Percentiles rank a stretch among this genome's conserved stretches.
Evolutionary conservation across 1,140 invertebrate genomes (phyloP).

Genomic region (Octopus bimaculoides): DNA sequence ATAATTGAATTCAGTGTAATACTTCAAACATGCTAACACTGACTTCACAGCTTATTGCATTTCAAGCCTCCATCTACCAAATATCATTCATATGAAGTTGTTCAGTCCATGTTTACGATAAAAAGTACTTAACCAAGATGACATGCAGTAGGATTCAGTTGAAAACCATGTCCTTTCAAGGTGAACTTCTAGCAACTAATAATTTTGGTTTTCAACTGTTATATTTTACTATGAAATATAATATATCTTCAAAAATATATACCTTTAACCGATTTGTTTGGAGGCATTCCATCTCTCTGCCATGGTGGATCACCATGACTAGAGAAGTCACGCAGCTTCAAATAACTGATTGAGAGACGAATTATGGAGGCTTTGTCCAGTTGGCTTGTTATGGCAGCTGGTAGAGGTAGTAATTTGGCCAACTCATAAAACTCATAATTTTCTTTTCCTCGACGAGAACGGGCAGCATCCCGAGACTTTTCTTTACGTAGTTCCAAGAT

Average conservation of each 20-base stretch:
- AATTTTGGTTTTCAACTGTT: too few relatives aligned
- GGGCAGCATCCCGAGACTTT: constrained; percentile 92
- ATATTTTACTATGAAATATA: not conserved
- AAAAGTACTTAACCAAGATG: too few relatives aligned
- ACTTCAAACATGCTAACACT: too few relatives aligned
- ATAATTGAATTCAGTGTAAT: too few relatives aligned
- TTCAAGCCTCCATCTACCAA: too few relatives aligned
- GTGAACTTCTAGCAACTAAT: too few relatives aligned
- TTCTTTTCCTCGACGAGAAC: constrained; percentile 91
- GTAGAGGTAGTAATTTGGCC: constrained; percentile 94
- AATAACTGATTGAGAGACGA: constrained; percentile 94
- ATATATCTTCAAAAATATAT: constrained; percentile 33
- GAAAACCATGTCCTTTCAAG: too few relatives aligned
- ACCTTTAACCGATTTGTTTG: constrained; percentile 84
- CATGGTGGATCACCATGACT: constrained; percentile 92
- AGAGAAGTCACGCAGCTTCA: constrained; percentile 93
- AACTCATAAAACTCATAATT: constrained; percentile 99
- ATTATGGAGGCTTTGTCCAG: constrained; percentile 99
- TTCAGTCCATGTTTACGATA: too few relatives aligned
- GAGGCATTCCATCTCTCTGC: constrained; percentile 69
- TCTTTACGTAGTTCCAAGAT: constrained; percentile 95
- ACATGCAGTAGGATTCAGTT: too few relatives aligned
- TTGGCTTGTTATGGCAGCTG: constrained; percentile 94
- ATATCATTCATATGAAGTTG: too few relatives aligned
- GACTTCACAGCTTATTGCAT: too few relatives aligned